Percentiles rank a stretch among this genome's conserved stretches.
Conservation (phyloP, 2,113 vertebrate genomes). For the Hiodon tergisus region DNA sequence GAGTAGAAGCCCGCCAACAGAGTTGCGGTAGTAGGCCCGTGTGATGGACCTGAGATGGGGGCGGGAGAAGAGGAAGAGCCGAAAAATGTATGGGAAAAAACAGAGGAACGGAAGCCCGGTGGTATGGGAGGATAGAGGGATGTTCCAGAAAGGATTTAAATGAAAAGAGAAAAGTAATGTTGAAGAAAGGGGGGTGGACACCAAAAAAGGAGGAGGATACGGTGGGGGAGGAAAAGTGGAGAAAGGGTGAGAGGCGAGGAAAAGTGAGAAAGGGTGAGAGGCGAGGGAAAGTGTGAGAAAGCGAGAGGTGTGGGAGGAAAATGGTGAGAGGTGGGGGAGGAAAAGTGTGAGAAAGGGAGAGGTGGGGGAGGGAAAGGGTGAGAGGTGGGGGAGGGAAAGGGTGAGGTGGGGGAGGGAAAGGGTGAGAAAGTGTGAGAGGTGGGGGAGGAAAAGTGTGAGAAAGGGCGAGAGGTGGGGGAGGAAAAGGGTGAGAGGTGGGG, state of each 20-base stretch:
- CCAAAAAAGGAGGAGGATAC: neutral
- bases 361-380: no score
- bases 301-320: neutral
- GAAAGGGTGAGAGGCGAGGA: neutral
- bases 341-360: no score
- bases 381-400: no score
- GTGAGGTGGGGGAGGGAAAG: no score
- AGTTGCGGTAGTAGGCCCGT: conserved; percentile 89
- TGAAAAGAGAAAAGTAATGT: conserved; percentile 2
- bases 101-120: neutral
- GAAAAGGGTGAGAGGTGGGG: no score
- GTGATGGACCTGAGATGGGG: conserved; percentile 76
- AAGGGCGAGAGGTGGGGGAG: no score
- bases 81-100: neutral
- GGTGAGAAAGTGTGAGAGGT: no score
- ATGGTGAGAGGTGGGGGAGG: no score
- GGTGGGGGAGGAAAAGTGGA: neutral
- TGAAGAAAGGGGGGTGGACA: no score
- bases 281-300: neutral
- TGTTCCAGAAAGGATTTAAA: conserved; percentile 46
- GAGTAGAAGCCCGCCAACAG: conserved; percentile 90
- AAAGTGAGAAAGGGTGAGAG: neutral
- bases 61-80: neutral
- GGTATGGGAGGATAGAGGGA: neutral
- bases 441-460: neutral